phyloP scores from a whole-genome alignment of 2,113 vertebrate species.

The Marmota flaviventris region DNA sequence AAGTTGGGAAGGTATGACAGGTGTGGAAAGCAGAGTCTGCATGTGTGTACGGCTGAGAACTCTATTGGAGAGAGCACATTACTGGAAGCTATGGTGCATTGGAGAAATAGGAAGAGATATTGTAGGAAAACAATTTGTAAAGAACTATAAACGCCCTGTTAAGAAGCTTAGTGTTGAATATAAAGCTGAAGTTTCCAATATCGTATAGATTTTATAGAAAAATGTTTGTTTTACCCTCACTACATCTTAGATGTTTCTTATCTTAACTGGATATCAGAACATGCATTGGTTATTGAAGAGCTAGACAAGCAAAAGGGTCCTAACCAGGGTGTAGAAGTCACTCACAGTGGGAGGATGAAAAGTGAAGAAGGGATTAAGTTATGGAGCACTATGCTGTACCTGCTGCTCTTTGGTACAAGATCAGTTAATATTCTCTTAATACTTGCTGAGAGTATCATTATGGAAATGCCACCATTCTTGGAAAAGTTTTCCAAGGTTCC shows the following conservation, averaged over 20 bases:
- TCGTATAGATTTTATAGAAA: background rate
- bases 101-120: background rate
- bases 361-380: background rate
- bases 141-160: background rate
- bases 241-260: background rate
- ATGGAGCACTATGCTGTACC: background rate
- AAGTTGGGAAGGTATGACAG: background rate
- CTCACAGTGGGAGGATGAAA: fast-evolving
- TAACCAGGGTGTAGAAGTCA: background rate
- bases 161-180: background rate
- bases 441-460: background rate
- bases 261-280: background rate
- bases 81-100: background rate
- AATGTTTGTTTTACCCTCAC: background rate
- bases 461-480: background rate
- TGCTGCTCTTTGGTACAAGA: background rate
- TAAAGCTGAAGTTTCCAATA: background rate
- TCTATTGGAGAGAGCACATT: background rate
- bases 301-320: background rate
- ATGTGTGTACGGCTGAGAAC: background rate
- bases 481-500: background rate
- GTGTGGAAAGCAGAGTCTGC: background rate
- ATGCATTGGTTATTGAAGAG: background rate
- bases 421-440: background rate
- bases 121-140: background rate